Conservation (phyloP, 2,888 invertebrate genomes). For the Stegophylla sp. region DNA sequence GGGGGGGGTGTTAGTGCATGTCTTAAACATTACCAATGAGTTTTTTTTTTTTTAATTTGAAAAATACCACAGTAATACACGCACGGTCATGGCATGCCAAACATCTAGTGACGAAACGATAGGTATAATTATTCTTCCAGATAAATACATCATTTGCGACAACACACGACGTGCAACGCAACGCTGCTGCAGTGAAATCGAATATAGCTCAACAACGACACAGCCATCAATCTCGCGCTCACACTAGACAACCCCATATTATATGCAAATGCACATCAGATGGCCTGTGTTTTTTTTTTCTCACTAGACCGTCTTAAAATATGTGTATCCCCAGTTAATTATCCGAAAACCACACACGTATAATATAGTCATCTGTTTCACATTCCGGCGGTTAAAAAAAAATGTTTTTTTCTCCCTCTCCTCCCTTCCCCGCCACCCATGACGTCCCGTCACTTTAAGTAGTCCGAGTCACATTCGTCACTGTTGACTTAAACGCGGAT, state of each 20-base stretch:
- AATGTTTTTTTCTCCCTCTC: background rate
- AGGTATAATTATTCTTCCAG: no score
- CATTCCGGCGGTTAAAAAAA: constrained; percentile 49
- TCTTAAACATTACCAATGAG: no score
- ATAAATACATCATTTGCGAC: background rate
- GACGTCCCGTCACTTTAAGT: constrained; percentile 50
- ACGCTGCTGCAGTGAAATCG: constrained; percentile 3
- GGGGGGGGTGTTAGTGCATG: no score
- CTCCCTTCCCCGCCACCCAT: background rate
- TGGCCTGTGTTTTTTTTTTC: constrained; percentile 32
- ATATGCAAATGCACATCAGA: constrained; percentile 33
- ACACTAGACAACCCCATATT: constrained; percentile 17
- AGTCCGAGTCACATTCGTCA: constrained; percentile 49
- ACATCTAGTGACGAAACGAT: no score
- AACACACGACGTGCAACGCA: background rate
- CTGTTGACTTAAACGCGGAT: constrained; percentile 33
- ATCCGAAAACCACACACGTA: constrained; percentile 56
- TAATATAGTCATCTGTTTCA: constrained; percentile 51
- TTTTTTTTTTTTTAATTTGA: no score
- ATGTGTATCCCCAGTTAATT: constrained; percentile 49
- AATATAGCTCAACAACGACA: background rate
- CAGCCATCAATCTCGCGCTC: constrained; percentile 11
- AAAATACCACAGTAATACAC: no score
- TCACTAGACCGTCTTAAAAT: constrained; percentile 49
- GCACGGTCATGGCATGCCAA: no score